phyloP scores from a whole-genome alignment of 2,113 vertebrate species.

The Erythrocercus mccallii region DNA sequence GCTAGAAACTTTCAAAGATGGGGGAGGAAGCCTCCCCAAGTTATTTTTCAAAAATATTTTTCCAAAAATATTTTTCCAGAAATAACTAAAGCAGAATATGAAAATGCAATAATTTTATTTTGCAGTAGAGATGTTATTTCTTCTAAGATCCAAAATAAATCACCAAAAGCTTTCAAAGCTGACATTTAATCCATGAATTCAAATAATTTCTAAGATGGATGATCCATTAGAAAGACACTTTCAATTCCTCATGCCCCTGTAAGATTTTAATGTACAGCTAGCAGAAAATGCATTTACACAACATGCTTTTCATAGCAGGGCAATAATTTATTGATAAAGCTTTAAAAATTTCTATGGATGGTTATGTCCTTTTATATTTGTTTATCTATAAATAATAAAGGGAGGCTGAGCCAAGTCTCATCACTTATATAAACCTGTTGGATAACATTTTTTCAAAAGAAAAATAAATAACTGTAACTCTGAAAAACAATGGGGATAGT shows the following conservation, averaged over 20 bases:
- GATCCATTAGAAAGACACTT: slow-evolving; percentile 74
- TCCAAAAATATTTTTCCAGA: slow-evolving; percentile 55
- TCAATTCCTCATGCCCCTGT: slow-evolving; percentile 68
- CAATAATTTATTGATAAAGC: slow-evolving; percentile 69
- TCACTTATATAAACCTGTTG: not conserved
- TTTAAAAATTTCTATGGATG: not conserved
- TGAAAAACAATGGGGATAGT: not conserved
- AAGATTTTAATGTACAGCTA: slow-evolving; percentile 60
- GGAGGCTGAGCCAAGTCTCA: not conserved
- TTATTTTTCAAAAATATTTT: too few relatives aligned
- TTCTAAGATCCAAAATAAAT: slow-evolving; percentile 72
- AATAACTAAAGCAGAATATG: slow-evolving; percentile 53
- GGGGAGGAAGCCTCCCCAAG: not conserved
- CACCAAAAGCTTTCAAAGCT: slow-evolving; percentile 69
- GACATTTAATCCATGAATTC: slow-evolving; percentile 76
- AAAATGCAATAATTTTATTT: slow-evolving; percentile 72
- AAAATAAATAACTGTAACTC: not conserved
- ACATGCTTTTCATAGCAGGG: slow-evolving; percentile 43
- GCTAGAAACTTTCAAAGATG: not conserved
- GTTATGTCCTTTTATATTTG: slow-evolving; percentile 35
- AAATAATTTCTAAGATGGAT: slow-evolving; percentile 75
- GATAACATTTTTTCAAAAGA: not conserved
- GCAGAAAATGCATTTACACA: slow-evolving; percentile 61
- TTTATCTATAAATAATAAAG: slow-evolving; percentile 47
- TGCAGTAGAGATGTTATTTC: slow-evolving; percentile 66